Percentiles rank a stretch among this genome's conserved stretches.
These are phyloP conservation scores for Acrocephalus kingi DNA, from an alignment of 2,113 vertebrate genomes.

Conservation along the genomic window DNA sequence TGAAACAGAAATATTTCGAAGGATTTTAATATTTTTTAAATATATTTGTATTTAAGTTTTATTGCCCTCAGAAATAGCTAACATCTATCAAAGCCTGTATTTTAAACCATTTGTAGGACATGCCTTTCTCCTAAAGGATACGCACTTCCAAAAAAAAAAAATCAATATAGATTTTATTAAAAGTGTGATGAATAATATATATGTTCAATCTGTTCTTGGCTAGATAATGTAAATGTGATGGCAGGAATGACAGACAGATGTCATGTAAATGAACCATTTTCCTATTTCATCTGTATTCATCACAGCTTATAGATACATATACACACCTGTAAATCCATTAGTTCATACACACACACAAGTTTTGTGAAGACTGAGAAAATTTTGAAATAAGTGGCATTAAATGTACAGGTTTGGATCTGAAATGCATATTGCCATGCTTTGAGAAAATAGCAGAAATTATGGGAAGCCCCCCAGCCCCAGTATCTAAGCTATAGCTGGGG, in stretches of 20 bases:
- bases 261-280: neutral
- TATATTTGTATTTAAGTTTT: neutral
- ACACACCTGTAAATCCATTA: neutral
- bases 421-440: neutral
- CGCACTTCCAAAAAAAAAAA: neutral
- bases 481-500: neutral
- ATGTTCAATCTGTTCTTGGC: neutral
- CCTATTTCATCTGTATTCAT: neutral
- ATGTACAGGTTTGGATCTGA: neutral
- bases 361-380: neutral
- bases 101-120: neutral
- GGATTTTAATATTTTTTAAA: neutral
- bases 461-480: neutral
- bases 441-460: neutral
- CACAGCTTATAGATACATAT: neutral
- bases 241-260: neutral
- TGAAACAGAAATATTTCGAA: neutral
- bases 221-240: neutral
- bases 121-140: neutral
- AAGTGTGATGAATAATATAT: slow-evolving; percentile 5
- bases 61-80: neutral
- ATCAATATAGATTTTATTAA: neutral
- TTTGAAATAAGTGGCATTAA: neutral
- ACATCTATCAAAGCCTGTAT: neutral
- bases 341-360: neutral